Percentiles rank a stretch among this genome's conserved stretches.
These are phyloP conservation scores for Sinocyclocheilus anophthalmus DNA, from an alignment of 2,113 vertebrate genomes.

Conservation along the genomic window DNA sequence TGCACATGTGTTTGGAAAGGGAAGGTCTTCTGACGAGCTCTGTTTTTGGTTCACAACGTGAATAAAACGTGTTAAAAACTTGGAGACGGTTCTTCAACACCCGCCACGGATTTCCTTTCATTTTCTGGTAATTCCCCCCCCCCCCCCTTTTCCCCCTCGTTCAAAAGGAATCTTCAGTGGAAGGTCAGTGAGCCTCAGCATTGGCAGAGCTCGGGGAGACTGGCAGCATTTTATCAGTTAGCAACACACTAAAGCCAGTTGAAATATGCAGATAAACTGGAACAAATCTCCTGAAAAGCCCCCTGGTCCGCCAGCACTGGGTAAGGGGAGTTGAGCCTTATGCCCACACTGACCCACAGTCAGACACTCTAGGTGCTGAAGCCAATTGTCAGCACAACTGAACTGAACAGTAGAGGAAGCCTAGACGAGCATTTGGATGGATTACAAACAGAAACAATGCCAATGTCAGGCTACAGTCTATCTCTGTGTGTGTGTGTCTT, in stretches of 20 bases:
- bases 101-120: conserved; percentile 41
- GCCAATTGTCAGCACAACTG: conserved; percentile 37
- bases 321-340: conserved; percentile 38
- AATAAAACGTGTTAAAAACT: no score
- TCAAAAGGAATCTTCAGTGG: conserved; percentile 62
- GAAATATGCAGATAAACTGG: conserved; percentile 71
- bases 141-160: conserved; percentile 32
- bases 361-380: conserved; percentile 33
- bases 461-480: conserved; percentile 2
- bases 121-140: background rate
- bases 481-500: conserved; percentile 35
- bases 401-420: conserved; percentile 18
- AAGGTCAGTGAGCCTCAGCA: conserved; percentile 66
- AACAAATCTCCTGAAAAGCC: conserved; percentile 65
- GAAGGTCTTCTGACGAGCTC: conserved; percentile 56
- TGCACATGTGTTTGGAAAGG: conserved; percentile 31
- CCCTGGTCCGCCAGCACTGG: conserved; percentile 50
- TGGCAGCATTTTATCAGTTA: conserved; percentile 71
- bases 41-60: conserved; percentile 63
- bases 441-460: conserved; percentile 35
- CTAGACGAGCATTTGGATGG: conserved; percentile 18
- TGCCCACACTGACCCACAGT: conserved; percentile 46
- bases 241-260: conserved; percentile 61
- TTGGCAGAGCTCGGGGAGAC: conserved; percentile 62
- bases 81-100: conserved; percentile 55